Base-by-base conservation (phyloP, 2,888 invertebrate species). In the Axea sp. region DNA sequence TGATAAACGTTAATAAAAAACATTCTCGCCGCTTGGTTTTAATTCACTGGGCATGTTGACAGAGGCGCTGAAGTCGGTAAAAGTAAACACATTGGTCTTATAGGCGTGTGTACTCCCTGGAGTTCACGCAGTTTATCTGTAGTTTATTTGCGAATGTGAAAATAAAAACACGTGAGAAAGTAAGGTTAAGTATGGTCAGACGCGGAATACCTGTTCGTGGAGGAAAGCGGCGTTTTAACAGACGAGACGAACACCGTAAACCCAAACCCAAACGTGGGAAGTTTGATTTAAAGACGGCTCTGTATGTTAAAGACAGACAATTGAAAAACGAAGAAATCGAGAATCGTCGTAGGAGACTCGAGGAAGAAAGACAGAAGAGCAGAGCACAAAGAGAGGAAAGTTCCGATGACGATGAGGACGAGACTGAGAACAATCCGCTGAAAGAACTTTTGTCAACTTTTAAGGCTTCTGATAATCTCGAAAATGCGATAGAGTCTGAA, bases 361-460 rank as follows among this genome's bases (percentile, higher is more conserved):
- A 90, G 67, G 90, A 90, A 77, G 89, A n/a, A n/a, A n/a, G n/a
- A n/a, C n/a, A n/a, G n/a, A n/a, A n/a, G n/a, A n/a, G n/a, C n/a
- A n/a, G n/a, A n/a, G n/a, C n/a, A n/a, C n/a, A n/a, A n/a, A n/a
- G n/a, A 59, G 83, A 81, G 6, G 88, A 88, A 30, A 83, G 83
- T 14, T 86, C 86, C 0, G 89, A 89, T 60, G 90, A 90, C n/a
- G 90, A 90, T 69, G 90, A 90, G 65, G 79, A 81, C 31, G 17
- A n/a, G n/a, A n/a, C 15, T 4, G 35, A 45, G 5, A 8, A 2
- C n/a, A 87, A 92, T 86, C 87, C 89, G 1, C 89, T 90, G 79
- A 88, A 88, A 28, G 88, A 89, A 77, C 82, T 92, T 35, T 81
- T 92, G 12, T 89, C 90, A 0, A 89, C 90, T 64, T 91, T 86